Conservation (phyloP, 35 echinoderm and acorn worm genomes). For the Holothuria glaberrima region DNA sequence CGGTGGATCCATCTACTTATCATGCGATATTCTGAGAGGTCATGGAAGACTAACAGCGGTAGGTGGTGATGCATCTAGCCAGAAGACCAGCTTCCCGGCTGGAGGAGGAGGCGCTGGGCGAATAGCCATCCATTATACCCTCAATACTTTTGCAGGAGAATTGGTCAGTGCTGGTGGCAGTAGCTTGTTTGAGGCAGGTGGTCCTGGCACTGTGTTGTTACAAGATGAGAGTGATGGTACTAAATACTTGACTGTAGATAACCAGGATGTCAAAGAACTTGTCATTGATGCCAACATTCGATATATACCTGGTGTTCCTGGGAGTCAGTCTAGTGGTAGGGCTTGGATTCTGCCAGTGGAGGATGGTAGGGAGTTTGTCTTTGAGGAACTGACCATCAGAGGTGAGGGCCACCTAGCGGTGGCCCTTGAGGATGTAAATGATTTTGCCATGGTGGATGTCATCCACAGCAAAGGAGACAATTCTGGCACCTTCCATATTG, state of each 20-base stretch:
- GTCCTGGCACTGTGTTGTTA: constrained; percentile 77
- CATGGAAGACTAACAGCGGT: constrained; percentile 59
- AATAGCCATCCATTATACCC: constrained; percentile 58
- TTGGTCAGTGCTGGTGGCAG: constrained; percentile 49
- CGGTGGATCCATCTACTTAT: constrained; percentile 71
- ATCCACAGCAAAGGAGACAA: constrained; percentile 67
- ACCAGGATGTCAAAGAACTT: constrained; percentile 36
- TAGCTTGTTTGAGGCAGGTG: constrained; percentile 72
- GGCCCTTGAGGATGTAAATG: constrained; percentile 21
- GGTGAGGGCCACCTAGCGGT: constrained; percentile 79
- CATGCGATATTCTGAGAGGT: constrained; percentile 48
- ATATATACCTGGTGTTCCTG: background rate
- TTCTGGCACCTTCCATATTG: constrained; percentile 74
- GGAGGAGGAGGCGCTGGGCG: constrained; percentile 83
- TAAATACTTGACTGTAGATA: constrained; percentile 64
- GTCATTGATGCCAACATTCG: background rate
- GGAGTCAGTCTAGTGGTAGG: constrained; percentile 58
- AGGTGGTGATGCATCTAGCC: constrained; percentile 52
- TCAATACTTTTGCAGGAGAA: constrained; percentile 61
- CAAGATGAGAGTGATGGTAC: constrained; percentile 26
- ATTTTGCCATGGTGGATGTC: constrained; percentile 50
- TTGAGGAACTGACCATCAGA: constrained; percentile 58
- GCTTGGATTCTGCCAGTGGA: constrained; percentile 67
- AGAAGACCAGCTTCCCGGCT: background rate
- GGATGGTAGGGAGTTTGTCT: constrained; percentile 45